Evolutionary conservation across 2,888 invertebrate genomes (phyloP).

Genomic region (Melipona bicolor): DNA sequence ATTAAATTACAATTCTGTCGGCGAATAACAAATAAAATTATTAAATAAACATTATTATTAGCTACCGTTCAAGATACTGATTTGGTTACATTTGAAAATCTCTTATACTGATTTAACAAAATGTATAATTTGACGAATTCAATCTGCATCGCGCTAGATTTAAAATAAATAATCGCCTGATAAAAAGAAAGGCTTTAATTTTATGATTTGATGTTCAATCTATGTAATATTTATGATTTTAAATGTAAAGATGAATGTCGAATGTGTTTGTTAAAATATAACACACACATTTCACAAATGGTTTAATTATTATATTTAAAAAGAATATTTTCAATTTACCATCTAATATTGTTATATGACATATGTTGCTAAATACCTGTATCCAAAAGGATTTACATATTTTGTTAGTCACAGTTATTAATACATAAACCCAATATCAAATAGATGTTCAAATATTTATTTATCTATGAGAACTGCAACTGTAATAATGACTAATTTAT

Average conservation of each 20-base stretch:
- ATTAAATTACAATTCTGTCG: constrained; percentile 36
- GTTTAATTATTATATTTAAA: constrained; percentile 28
- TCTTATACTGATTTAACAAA: constrained; percentile 16
- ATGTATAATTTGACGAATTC: constrained; percentile 22
- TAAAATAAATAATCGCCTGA: constrained; percentile 10
- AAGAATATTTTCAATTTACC: constrained; percentile 44
- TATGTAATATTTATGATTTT: constrained; percentile 17
- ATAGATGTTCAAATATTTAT: constrained; percentile 44
- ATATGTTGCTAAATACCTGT: constrained; percentile 38
- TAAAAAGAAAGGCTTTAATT: constrained; percentile 8
- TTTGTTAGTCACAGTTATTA: constrained; percentile 33
- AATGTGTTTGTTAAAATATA: constrained; percentile 8
- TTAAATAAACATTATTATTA: constrained; percentile 54
- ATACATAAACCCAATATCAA: constrained; percentile 30
- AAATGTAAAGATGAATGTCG: constrained; percentile 12
- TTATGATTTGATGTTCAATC: constrained; percentile 4
- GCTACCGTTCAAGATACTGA: constrained; percentile 58
- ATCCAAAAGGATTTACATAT: constrained; percentile 42
- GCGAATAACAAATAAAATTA: constrained; percentile 23
- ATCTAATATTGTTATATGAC: constrained; percentile 39
- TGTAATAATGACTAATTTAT: constrained; percentile 38
- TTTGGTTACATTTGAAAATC: constrained; percentile 33
- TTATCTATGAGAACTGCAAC: constrained; percentile 34
- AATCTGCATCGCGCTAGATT: constrained; percentile 13
- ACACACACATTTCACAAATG: constrained; percentile 24